Evolutionary conservation across 2,888 invertebrate genomes (phyloP).

Genomic region (Tenthredo distinguenda): DNA sequence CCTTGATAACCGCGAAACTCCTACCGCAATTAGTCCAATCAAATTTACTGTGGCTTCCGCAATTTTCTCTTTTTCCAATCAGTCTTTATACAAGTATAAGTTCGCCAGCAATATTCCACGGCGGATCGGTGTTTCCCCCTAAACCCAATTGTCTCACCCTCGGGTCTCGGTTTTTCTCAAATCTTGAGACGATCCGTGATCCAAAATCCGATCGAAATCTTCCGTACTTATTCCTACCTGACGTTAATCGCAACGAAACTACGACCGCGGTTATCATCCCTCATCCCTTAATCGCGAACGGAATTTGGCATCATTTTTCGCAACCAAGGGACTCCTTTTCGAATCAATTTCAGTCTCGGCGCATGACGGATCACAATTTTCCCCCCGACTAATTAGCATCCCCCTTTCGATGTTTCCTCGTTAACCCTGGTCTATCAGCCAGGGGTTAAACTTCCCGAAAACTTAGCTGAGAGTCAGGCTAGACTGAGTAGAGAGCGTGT

Average conservation of each 20-base stretch:
- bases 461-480: not conserved
- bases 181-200: not conserved
- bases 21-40: not conserved
- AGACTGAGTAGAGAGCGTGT: not conserved
- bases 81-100: not conserved
- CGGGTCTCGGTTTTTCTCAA: too few relatives aligned
- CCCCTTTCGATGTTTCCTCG: constrained; percentile 10
- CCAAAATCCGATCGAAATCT: not conserved
- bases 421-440: constrained; percentile 20
- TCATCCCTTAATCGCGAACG: not conserved
- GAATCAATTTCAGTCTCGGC: not conserved
- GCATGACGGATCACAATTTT: not conserved
- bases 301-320: not conserved
- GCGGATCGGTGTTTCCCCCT: not conserved
- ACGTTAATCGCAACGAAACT: not conserved
- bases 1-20: not conserved
- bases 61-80: constrained; percentile 1
- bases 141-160: not conserved
- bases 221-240: not conserved
- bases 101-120: not conserved
- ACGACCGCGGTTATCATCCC: too few relatives aligned
- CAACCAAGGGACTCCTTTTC: too few relatives aligned
- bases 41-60: constrained; percentile 4
- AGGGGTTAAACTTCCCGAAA: constrained; percentile 26
- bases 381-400: constrained; percentile 8